A percentile compares a stretch with the other conserved stretches of the same genome.
phyloP scores from a whole-genome alignment of 2,888 invertebrate species.

The Electrophaes corylata region DNA sequence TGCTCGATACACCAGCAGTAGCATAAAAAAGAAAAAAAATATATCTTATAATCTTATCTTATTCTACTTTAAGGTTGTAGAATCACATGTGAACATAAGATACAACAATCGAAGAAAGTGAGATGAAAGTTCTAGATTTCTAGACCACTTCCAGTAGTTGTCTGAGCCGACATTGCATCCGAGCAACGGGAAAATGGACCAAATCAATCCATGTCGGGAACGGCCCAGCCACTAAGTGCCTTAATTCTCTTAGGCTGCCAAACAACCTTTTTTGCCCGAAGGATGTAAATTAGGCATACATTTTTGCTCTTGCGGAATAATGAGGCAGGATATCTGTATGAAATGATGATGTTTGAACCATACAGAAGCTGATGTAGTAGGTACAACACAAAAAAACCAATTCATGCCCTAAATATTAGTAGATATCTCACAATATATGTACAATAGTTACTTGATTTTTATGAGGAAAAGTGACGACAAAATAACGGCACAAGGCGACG shows the following conservation, averaged over 20 bases:
- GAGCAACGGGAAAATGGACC: slow-evolving; percentile 46
- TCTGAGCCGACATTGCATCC: slow-evolving; percentile 5
- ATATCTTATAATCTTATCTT: no score
- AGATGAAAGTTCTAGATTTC: background rate
- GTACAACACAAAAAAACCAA: no score
- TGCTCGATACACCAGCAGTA: no score
- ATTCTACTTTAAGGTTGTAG: no score
- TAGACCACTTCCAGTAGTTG: slow-evolving; percentile 12
- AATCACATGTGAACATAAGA: no score
- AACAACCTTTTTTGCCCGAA: slow-evolving; percentile 54
- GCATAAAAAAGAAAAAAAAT: no score
- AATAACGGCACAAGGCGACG: no score
- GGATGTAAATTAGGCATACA: slow-evolving; percentile 52
- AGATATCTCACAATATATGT: no score
- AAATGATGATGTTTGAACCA: background rate
- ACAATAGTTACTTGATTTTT: no score
- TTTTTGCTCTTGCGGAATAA: slow-evolving; percentile 18
- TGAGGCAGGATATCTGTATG: slow-evolving; percentile 7
- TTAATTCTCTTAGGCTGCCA: slow-evolving; percentile 57
- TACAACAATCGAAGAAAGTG: no score
- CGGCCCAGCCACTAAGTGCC: slow-evolving; percentile 64
- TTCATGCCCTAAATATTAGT: no score
- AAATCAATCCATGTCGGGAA: slow-evolving; percentile 69
- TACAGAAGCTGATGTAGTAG: background rate
- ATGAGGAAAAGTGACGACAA: no score